Evolutionary conservation across 2,888 invertebrate genomes (phyloP).

Genomic region (Cylloceria caligata): DNA sequence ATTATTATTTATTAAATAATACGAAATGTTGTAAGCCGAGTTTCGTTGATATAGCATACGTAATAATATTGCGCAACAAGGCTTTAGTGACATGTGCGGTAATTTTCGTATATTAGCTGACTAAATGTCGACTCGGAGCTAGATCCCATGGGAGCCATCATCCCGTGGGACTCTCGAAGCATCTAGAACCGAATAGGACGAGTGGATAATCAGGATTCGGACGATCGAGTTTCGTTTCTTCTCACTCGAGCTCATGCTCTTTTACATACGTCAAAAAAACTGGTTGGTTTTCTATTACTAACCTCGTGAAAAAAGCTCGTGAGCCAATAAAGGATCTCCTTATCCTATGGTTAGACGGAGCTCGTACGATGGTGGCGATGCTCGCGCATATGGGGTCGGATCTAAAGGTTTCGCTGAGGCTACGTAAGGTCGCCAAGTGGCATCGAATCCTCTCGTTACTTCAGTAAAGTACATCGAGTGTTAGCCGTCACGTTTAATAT

Average conservation of each 20-base stretch:
- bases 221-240: constrained; percentile 76
- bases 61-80: constrained; percentile 18
- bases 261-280: constrained; percentile 38
- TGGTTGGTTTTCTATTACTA: constrained; percentile 76
- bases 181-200: constrained; percentile 68
- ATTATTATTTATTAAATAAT: too few species aligned
- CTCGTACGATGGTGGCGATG: constrained; percentile 4
- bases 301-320: constrained; percentile 74
- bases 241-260: constrained; percentile 31
- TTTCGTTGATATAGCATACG: neutral
- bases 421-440: constrained; percentile 30
- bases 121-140: constrained; percentile 76
- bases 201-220: constrained; percentile 72
- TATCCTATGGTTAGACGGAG: constrained; percentile 7
- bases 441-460: constrained; percentile 31
- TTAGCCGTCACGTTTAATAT: neutral
- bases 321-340: constrained; percentile 70
- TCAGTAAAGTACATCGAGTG: neutral
- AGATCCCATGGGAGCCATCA: constrained; percentile 77
- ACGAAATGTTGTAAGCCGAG: too few species aligned
- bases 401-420: too few species aligned
- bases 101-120: constrained; percentile 76
- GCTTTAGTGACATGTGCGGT: constrained; percentile 46
- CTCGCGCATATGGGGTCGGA: constrained; percentile 18
- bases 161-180: constrained; percentile 76